These are phyloP conservation scores for Pleuronectes platessa DNA, from an alignment of 2,113 vertebrate genomes.

Conservation along the genomic window DNA sequence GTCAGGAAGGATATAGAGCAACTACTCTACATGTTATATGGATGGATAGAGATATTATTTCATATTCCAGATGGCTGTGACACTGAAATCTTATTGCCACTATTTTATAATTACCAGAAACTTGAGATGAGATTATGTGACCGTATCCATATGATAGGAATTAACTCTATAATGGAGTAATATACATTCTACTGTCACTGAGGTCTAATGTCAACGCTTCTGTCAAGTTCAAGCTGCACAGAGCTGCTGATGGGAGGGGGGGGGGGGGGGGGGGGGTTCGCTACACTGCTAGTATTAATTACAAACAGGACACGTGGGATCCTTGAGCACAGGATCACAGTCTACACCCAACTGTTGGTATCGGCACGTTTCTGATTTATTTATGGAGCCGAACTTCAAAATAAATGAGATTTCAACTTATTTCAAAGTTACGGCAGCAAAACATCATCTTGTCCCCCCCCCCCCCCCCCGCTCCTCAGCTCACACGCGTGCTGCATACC, in stretches of 20 bases:
- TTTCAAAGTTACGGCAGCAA: neutral
- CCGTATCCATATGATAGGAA: no score
- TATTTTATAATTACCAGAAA: no score
- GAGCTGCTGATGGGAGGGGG: neutral
- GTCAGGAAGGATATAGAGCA: neutral
- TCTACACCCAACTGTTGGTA: neutral
- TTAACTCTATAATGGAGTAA: no score
- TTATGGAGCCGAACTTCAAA: neutral
- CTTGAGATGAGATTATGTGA: no score
- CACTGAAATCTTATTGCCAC: no score
- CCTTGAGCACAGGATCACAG: neutral
- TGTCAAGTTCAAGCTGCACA: neutral
- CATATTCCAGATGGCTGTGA: no score
- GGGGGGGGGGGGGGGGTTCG: neutral
- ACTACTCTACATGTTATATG: no score
- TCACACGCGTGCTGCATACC: neutral
- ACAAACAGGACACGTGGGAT: neutral
- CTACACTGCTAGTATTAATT: neutral
- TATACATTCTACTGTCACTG: neutral
- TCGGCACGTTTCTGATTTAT: neutral
- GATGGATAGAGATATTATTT: no score
- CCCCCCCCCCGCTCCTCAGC: neutral
- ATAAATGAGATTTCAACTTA: neutral
- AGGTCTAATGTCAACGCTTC: neutral
- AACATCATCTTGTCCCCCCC: neutral